Conservation (phyloP, 2,113 vertebrate genomes). For the Crotalus horridus region DNA sequence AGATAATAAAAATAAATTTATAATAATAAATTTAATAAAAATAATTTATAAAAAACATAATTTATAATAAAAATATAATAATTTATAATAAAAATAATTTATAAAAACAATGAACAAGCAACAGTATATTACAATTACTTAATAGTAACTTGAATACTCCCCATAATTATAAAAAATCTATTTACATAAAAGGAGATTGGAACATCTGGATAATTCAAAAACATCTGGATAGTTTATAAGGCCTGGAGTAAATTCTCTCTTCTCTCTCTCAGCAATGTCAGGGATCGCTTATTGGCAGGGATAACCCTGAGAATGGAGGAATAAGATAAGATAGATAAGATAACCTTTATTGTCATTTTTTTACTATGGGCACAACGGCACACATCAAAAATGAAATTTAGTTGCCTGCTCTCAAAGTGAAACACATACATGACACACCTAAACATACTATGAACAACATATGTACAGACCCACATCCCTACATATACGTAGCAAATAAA, state of each 20-base stretch:
- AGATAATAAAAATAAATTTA: neutral
- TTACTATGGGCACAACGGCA: no score
- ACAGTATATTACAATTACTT: neutral
- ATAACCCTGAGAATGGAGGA: neutral
- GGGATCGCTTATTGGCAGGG: neutral
- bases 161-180: neutral
- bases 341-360: no score
- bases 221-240: neutral
- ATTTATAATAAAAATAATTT: neutral
- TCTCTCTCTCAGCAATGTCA: neutral
- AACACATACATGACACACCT: no score
- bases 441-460: no score
- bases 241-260: neutral
- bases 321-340: no score
- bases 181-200: neutral
- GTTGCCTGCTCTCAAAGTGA: no score
- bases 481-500: no score
- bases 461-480: no score
- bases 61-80: neutral
- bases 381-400: no score
- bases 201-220: neutral
- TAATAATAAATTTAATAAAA: no score
- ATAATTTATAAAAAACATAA: neutral
- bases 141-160: neutral
- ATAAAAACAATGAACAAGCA: neutral